Evolutionary conservation across 1,140 invertebrate species (phyloP), one percentile per base, ranked within the genome.

Genomic region (Zelostemma sp.): DNA sequence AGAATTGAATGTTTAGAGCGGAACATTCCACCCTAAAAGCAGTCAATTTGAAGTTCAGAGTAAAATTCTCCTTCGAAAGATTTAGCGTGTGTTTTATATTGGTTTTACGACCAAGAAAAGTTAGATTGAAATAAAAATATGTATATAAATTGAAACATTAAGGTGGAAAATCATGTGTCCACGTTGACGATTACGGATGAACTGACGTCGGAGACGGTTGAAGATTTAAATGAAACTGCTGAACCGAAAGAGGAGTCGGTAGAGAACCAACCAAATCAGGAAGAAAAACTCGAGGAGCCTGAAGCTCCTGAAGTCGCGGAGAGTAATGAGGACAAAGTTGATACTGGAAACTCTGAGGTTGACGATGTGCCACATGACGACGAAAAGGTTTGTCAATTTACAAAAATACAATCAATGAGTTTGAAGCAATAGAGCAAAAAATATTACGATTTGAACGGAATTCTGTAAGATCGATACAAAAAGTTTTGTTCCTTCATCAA

Each of bases 331-430:
- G 79, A 83, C 12, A 74, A 77, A 57, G 76, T 70, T 15, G 77
- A 78, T 16, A 83, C 77, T 1, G 80, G 75, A 1, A 80, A 82
- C 40, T 84, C 81, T 15, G 81, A 77, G 6, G 75, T 82, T 9
- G 80, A 76, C 43, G 75, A 81, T 49, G 40, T 59, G 41, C 15
- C 59, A 28, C 77, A 79, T 70, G 79, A 80, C 16, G 82, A 85
- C 46, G 80, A 82, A 59, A 78, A 85, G 77, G 83, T 85, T 77
- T 59, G 71, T 72, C 25, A 17, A 49, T 49, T 47, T 14, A 41
- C 4, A 12, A 12, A 11, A 12, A 41, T 41, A 41, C 12, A 41
- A 41, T 41, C 15, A 41, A n/a, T n/a, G n/a, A n/a, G 11, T 41
- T 6, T 41, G 19, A 35, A 51, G 38, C n/a, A 6, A 51, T 35